Percentiles rank a stretch among this genome's conserved stretches.
Conservation (phyloP, 2,797 vertebrate species). For the Mormyrops attenuatus region DNA sequence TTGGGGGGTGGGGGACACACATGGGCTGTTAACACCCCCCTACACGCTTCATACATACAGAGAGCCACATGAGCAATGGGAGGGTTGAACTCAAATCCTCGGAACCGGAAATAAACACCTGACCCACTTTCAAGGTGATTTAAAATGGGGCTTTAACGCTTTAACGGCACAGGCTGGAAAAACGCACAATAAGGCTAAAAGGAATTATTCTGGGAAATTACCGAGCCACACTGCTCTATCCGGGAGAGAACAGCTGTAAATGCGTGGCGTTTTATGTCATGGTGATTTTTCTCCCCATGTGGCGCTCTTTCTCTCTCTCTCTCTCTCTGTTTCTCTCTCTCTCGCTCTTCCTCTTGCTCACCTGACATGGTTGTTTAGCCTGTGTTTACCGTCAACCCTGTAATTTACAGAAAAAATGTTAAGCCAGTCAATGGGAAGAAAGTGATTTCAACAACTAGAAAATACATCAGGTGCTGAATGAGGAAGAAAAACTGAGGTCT, state of each 20-base stretch:
- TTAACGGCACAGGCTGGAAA: slow-evolving; percentile 13
- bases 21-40: background rate
- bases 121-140: slow-evolving; percentile 23
- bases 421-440: background rate
- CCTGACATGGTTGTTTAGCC: background rate
- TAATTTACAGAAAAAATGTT: background rate
- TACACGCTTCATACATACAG: background rate
- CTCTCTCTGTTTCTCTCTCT: background rate
- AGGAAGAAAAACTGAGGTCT: background rate
- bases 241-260: slow-evolving; percentile 2
- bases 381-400: background rate
- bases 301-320: background rate
- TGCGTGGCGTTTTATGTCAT: background rate
- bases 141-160: slow-evolving; percentile 22
- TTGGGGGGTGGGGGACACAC: background rate
- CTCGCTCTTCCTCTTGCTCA: background rate
- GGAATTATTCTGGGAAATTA: slow-evolving; percentile 22
- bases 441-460: background rate
- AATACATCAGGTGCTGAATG: background rate
- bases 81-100: background rate
- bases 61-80: background rate
- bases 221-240: background rate
- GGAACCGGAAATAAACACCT: background rate
- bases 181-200: slow-evolving; percentile 12
- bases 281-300: background rate